Evolutionary conservation across 2,888 invertebrate genomes (phyloP).

Genomic region (Choreutis nemorana): DNA sequence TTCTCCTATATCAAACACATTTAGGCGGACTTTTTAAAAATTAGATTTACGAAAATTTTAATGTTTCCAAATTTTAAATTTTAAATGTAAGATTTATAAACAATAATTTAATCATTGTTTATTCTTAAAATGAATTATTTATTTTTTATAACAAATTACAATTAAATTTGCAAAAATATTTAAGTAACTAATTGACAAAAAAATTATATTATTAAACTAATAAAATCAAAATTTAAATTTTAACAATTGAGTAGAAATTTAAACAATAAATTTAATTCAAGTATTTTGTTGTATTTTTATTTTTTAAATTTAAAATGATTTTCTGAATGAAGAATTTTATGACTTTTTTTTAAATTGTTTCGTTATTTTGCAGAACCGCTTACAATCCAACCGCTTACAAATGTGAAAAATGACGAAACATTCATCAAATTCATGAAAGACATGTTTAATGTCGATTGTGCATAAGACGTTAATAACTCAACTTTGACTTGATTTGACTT

Average conservation of each 20-base stretch:
- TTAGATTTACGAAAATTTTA: conserved; percentile 4
- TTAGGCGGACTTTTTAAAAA: conserved; percentile 7
- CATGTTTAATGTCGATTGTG: no score
- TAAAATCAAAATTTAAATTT: conserved; percentile 5
- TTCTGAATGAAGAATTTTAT: conserved; percentile 14
- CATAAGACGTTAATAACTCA: no score
- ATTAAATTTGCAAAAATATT: conserved; percentile 10
- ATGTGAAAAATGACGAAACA: no score
- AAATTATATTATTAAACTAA: conserved; percentile 6
- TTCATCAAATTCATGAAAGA: no score
- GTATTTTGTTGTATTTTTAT: conserved; percentile 13
- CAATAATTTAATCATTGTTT: conserved; percentile 8
- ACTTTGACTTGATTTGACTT: no score
- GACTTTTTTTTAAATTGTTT: conserved; percentile 13
- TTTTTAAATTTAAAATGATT: conserved; percentile 13
- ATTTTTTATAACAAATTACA: conserved; percentile 12
- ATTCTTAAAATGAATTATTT: conserved; percentile 8
- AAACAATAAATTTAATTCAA: conserved; percentile 13
- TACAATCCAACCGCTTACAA: conserved; percentile 16
- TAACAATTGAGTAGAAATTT: conserved; percentile 8
- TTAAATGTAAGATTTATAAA: no score
- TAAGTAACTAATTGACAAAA: no score
- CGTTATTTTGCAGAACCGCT: conserved; percentile 18
- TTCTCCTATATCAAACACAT: conserved; percentile 6
- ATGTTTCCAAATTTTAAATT: conserved; percentile 9